Evolutionary conservation across 1,140 invertebrate species (phyloP).

Genomic region (Ostrea edulis): DNA sequence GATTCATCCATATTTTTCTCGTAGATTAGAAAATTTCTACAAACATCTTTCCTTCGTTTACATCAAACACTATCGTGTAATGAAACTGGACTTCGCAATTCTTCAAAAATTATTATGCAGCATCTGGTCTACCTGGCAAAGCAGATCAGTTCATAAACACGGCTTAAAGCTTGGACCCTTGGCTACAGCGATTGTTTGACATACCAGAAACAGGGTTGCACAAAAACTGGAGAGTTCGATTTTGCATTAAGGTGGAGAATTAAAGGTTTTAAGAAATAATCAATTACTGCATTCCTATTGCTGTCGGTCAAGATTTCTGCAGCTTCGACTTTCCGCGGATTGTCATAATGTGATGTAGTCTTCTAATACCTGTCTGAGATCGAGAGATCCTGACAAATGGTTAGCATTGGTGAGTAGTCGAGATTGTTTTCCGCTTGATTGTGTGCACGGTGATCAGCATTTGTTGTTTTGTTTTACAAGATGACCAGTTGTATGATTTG

Average conservation of each 20-base stretch:
- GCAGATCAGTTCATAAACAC: neutral
- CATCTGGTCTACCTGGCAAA: neutral
- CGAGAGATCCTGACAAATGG: too few relatives aligned
- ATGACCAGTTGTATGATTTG: neutral
- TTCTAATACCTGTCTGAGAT: neutral
- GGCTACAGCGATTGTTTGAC: neutral
- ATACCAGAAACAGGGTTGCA: neutral
- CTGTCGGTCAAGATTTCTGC: constrained; percentile 7
- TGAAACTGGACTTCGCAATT: neutral
- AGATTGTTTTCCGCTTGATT: neutral
- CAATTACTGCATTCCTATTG: neutral
- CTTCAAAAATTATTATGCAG: constrained; percentile 5
- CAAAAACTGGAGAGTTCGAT: neutral
- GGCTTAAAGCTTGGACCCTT: neutral
- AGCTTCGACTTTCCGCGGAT: neutral
- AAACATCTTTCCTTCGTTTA: neutral
- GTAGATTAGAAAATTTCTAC: neutral
- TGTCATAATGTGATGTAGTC: neutral
- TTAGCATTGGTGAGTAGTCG: too few relatives aligned
- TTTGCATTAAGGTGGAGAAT: neutral
- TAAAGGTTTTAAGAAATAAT: constrained; percentile 9
- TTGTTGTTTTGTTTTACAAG: neutral
- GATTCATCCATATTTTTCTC: neutral
- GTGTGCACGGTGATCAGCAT: neutral
- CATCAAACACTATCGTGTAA: neutral